Percentiles rank a stretch among this genome's conserved stretches.
Conservation (phyloP, 1,140 invertebrate genomes). For the Drosophila trapezifrons region DNA sequence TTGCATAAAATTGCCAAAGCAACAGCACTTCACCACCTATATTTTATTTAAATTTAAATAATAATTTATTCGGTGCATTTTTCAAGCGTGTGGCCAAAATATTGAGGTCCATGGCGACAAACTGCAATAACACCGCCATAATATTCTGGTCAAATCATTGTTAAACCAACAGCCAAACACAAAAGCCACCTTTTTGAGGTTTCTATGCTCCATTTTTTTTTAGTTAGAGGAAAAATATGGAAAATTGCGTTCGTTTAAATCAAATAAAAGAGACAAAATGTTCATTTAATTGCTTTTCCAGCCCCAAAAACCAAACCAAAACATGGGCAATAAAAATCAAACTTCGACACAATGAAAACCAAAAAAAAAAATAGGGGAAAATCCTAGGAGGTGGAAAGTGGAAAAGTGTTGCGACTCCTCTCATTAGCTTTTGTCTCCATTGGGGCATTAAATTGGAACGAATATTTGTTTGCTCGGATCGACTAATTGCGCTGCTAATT, state of each 20-base stretch:
- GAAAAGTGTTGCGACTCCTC: constrained; percentile 41
- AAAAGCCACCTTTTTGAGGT: constrained; percentile 79
- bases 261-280: constrained; percentile 73
- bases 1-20: constrained; percentile 4
- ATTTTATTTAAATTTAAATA: constrained; percentile 34
- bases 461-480: constrained; percentile 51
- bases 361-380: constrained; percentile 10
- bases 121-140: constrained; percentile 51
- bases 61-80: constrained; percentile 18
- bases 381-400: constrained; percentile 9
- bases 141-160: constrained; percentile 64
- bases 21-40: constrained; percentile 6
- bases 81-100: constrained; percentile 57
- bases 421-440: constrained; percentile 73
- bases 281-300: constrained; percentile 71
- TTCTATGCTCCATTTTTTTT: constrained; percentile 33
- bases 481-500: constrained; percentile 80
- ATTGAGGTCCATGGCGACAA: constrained; percentile 62
- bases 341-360: constrained; percentile 19
- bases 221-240: constrained; percentile 50
- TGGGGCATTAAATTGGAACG: constrained; percentile 23
- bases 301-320: constrained; percentile 23
- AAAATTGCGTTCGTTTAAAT: constrained; percentile 61
- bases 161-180: constrained; percentile 75
- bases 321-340: constrained; percentile 46